Percentiles rank a stretch among this genome's conserved stretches.
Evolutionary conservation across 2,888 invertebrate genomes (phyloP).

Genomic region (Biston betularia): DNA sequence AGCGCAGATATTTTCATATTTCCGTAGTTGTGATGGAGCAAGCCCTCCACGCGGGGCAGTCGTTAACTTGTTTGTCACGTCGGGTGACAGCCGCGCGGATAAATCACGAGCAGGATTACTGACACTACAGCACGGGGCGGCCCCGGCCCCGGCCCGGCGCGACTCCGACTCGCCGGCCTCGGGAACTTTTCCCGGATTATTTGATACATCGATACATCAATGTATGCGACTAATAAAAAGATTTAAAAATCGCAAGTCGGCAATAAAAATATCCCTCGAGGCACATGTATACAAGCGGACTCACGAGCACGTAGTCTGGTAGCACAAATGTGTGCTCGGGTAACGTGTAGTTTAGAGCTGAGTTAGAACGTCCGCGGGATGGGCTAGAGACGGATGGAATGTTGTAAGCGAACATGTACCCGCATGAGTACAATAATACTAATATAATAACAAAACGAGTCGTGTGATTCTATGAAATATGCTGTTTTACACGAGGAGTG

Average conservation of each 20-base stretch:
- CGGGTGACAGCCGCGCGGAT: conserved; percentile 35
- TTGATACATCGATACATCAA: conserved; percentile 14
- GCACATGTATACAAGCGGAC: neutral
- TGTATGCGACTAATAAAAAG: neutral
- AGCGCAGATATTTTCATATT: no score
- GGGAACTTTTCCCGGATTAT: conserved; percentile 5
- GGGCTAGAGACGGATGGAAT: no score
- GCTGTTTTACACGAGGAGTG: neutral
- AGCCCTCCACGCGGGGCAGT: conserved; percentile 21
- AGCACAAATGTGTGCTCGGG: neutral
- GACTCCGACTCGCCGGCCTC: conserved; percentile 13
- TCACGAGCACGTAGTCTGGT: neutral
- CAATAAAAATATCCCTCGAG: conserved; percentile 3
- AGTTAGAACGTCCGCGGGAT: neutral
- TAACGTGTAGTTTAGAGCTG: neutral
- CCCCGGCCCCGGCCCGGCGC: conserved; percentile 21
- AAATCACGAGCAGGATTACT: conserved; percentile 41
- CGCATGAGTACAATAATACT: no score
- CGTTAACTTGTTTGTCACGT: conserved; percentile 38
- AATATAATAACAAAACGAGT: no score
- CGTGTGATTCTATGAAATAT: no score
- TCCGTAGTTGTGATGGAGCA: no score
- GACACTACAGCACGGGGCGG: conserved; percentile 32
- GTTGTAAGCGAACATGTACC: no score
- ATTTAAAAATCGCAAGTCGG: conserved; percentile 5